Conservation (phyloP, 53 echinoderm and acorn worm species). For the Astropecten irregularis region DNA sequence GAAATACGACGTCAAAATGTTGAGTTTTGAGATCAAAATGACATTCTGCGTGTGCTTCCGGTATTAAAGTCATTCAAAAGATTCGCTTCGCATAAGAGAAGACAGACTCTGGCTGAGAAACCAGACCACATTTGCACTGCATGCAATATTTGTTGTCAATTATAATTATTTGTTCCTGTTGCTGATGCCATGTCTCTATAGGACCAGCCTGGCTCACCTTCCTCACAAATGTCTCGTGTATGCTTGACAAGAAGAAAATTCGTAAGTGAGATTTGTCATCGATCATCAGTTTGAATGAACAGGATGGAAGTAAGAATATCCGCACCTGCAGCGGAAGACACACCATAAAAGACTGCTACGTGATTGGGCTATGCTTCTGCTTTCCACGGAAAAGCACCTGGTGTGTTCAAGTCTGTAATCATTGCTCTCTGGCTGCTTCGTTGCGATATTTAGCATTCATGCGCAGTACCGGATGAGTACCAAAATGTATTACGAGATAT, state of each 20-base stretch:
- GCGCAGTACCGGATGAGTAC: no score
- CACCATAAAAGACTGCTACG: conserved; percentile 24
- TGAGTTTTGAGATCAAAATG: no score
- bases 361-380: conserved; percentile 8
- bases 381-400: conserved; percentile 3
- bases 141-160: no score
- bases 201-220: background rate
- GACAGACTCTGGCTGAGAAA: no score
- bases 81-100: no score
- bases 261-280: conserved; percentile 34
- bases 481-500: no score
- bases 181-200: conserved; percentile 6
- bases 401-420: background rate
- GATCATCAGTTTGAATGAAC: conserved; percentile 38
- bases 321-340: conserved; percentile 50
- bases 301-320: conserved; percentile 16
- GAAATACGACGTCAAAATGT: no score
- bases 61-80: no score
- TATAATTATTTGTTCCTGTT: conserved; percentile 40
- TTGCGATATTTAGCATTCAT: background rate
- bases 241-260: conserved; percentile 28
- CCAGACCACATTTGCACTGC: no score
- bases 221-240: conserved; percentile 18
- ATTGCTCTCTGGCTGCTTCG: background rate
- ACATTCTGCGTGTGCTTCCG: no score